Evolutionary conservation across 2,888 invertebrate genomes (phyloP).

Genomic region (Epinotia demarniana): DNA sequence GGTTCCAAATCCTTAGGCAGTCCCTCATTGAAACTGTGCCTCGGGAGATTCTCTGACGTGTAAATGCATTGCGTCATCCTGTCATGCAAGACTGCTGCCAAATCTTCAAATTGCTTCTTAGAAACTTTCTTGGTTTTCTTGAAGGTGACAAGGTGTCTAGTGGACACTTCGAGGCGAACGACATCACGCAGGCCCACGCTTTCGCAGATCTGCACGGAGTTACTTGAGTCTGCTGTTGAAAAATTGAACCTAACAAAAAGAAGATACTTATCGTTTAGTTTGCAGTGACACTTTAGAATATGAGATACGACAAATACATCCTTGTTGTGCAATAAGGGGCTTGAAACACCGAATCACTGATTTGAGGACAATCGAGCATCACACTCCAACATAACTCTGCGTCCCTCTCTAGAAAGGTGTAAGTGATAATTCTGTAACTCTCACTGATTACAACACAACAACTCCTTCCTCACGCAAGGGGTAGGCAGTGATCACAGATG

Average conservation of each 20-base stretch:
- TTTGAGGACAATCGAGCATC: too few species aligned
- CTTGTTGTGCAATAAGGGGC: too few species aligned
- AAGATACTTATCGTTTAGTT: conserved; percentile 3
- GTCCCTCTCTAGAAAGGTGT: too few species aligned
- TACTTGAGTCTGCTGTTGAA: conserved; percentile 97
- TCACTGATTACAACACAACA: too few species aligned
- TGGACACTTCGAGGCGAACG: conserved; percentile 92
- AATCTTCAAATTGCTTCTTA: conserved; percentile 69
- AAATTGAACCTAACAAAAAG: conserved; percentile 90
- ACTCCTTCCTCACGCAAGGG: too few species aligned
- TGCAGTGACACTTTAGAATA: too few species aligned
- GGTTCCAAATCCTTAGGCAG: conserved; percentile 86
- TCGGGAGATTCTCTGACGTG: conserved; percentile 85
- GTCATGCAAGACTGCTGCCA: conserved; percentile 90
- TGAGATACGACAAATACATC: neutral
- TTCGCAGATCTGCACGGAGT: conserved; percentile 97
- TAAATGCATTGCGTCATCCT: conserved; percentile 97
- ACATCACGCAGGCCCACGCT: conserved; percentile 91
- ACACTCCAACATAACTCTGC: too few species aligned
- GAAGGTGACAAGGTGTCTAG: conserved; percentile 88
- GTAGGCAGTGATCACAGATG: too few species aligned
- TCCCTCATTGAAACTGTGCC: conserved; percentile 87
- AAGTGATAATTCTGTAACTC: too few species aligned
- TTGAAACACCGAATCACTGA: too few species aligned
- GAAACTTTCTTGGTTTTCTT: conserved; percentile 65